Base-by-base conservation (phyloP, 2,797 vertebrate species). In the Chelon labrosus region DNA sequence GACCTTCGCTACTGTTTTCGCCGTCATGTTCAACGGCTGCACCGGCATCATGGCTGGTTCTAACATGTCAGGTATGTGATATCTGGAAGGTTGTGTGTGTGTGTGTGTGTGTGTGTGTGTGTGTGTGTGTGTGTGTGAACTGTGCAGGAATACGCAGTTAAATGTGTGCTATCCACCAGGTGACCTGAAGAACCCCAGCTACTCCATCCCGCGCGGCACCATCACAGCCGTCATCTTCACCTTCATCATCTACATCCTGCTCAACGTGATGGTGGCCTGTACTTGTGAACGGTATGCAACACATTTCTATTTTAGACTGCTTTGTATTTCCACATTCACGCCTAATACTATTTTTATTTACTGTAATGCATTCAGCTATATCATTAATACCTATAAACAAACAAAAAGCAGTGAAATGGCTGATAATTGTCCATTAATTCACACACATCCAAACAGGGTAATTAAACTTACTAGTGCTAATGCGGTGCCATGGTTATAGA, bases 31-130 rank as follows among this genome's bases (percentile, higher is more conserved):
- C 83, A 98, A 98, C 0, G 97, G 97, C 75, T 98, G 97, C 90
- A 98, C 97, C 0, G 97, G 97, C 65, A 98, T 98, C 91, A 98
- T 98, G 97, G 96, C 97, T 0, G 97, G 97, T 41, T 97, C 97
- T 44, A 97, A 98, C 87, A 98, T 98, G 94, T 98, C 97, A 53
- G 97, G 97, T 97, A 85, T 37, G 82, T 61, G 31, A 31, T 0
- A 12, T 22, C 22, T 22, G 4, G 6, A 7, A 8, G 4, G n/a
- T n/a, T n/a, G n/a, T n/a, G n/a, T n/a, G n/a, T n/a, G n/a, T n/a
- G n/a, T n/a, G n/a, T n/a, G n/a, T n/a, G n/a, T n/a, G n/a, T n/a
- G n/a, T n/a, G n/a, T n/a, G 8, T 73, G 57, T 60, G 49, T 46
- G 4, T 27, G 27, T 25, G 16, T 17, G 35, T 2, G 0, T 10